Evolutionary conservation across 2,113 vertebrate genomes (phyloP), one percentile per base, ranked within the genome.

Genomic region (Pachypanchax playfairii): DNA sequence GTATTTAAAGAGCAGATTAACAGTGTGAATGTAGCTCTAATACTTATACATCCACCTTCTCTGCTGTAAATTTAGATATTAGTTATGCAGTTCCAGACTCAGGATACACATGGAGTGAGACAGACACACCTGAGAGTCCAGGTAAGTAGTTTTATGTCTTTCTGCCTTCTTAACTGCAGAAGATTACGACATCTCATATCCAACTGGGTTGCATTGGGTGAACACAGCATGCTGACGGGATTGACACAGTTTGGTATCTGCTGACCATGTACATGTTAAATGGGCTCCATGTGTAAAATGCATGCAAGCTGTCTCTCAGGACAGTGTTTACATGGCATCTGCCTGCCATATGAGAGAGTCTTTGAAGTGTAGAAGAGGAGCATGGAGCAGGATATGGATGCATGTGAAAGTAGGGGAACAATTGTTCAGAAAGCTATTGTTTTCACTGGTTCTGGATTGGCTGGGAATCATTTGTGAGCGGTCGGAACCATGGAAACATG

Each of bases 31-130:
- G 52, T 48, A 20, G 70, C 24, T 18, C 36, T 25, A 24, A 63
- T 54, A 71, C 49, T 41, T 31, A 87, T 35, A 33, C 70, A 38
- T 70, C 54, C 72, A 52, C 60, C 68, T 69, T 74, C 75, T 87
- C 81, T 87, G 67, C 75, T 89, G 57, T 85, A 57, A 77, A 75
- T 87, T 80, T 83, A 92, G 92, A 92, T 75, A 56, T 85, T 83
- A 88, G 82, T 83, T 86, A 85, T 33, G 60, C 83, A 36, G 73
- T 78, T 56, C 83, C 88, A 77, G 91, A 92, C 73, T 70, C 88
- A 25, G 91, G 89, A 68, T 90, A 91, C 75, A 66, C 83, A 0
- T 93, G 91, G 92, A 86, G 64, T 29, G 87, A 90, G 48, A 64
- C 52, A 0, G 86, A 90, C 60, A 55, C 76, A 14, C 61, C 76